A percentile compares a stretch with the other conserved stretches of the same genome.
Conservation (phyloP, 2,888 invertebrate genomes). For the Lordiphosa fenestrarum region DNA sequence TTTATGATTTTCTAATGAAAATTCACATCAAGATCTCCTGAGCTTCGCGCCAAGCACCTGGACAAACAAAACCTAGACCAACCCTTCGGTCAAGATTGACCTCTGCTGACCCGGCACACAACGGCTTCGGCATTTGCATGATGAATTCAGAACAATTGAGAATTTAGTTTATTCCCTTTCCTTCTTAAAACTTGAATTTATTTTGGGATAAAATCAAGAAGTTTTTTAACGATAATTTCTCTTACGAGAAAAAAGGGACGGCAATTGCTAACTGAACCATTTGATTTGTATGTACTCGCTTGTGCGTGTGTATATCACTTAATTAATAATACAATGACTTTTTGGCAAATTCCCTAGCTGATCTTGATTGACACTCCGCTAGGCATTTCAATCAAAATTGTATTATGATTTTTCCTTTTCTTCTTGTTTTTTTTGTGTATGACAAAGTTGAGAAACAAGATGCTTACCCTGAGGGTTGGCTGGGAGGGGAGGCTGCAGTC, state of each 20-base stretch:
- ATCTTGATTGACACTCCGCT: conserved; percentile 63
- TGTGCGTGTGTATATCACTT: conserved; percentile 10
- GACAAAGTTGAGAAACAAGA: conserved; percentile 70
- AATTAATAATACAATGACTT: conserved; percentile 29
- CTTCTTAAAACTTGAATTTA: conserved; percentile 46
- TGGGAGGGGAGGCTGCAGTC: conserved; percentile 38
- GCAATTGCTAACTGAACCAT: conserved; percentile 56
- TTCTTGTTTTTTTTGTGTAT: conserved; percentile 42
- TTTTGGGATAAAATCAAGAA: conserved; percentile 40
- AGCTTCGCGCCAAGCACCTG: conserved; percentile 52
- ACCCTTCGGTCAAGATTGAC: conserved; percentile 72
- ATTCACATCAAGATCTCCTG: conserved; percentile 49
- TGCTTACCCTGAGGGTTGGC: conserved; percentile 50
- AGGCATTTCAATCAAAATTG: conserved; percentile 62
- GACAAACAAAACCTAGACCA: conserved; percentile 49
- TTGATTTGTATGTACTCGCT: conserved; percentile 38
- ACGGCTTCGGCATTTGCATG: conserved; percentile 73
- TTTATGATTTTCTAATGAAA: conserved; percentile 71
- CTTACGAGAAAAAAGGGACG: conserved; percentile 7
- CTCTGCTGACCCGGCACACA: conserved; percentile 68
- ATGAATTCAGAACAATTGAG: conserved; percentile 42
- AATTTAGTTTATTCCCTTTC: conserved; percentile 7
- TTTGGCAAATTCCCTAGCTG: conserved; percentile 28
- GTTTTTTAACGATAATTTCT: conserved; percentile 48
- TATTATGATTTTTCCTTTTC: conserved; percentile 30